Conservation (phyloP, 2,888 invertebrate genomes). For the Drosophila paramelanica region DNA sequence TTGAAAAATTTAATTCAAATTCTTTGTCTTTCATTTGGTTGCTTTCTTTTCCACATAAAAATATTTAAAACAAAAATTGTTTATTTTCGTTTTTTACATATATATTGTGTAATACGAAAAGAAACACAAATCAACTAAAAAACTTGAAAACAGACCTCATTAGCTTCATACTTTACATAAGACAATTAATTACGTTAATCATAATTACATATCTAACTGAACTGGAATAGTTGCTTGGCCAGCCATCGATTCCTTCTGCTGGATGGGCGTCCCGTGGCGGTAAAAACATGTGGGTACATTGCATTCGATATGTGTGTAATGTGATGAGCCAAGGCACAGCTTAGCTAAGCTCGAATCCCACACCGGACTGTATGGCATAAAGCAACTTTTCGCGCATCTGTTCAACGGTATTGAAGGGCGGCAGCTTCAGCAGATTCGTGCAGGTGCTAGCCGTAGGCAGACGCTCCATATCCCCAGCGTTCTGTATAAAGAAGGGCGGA, state of each 20-base stretch:
- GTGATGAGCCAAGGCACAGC: conserved; percentile 25
- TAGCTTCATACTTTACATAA: conserved; percentile 67
- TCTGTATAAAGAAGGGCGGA: conserved; percentile 98
- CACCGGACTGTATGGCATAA: conserved; percentile 97
- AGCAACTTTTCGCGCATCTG: conserved; percentile 92
- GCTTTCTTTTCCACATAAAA: conserved; percentile 13
- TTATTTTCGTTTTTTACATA: conserved; percentile 35
- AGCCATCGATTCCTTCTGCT: conserved; percentile 26
- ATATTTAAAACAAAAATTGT: conserved; percentile 6
- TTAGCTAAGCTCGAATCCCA: conserved; percentile 98
- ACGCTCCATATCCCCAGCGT: conserved; percentile 94
- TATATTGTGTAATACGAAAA: conserved; percentile 45
- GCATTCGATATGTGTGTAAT: conserved; percentile 56
- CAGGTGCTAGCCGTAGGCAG: conserved; percentile 99
- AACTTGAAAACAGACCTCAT: conserved; percentile 67
- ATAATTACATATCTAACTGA: conserved; percentile 52
- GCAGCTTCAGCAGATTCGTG: conserved; percentile 98
- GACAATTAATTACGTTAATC: conserved; percentile 57
- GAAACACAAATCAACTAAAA: conserved; percentile 51
- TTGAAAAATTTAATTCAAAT: conserved; percentile 15
- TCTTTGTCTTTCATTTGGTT: not conserved
- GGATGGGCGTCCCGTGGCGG: conserved; percentile 24
- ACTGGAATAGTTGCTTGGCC: conserved; percentile 58
- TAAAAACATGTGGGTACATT: conserved; percentile 25
- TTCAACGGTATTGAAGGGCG: conserved; percentile 93